A percentile compares a stretch with the other conserved stretches of the same genome.
Conservation (phyloP, 53 echinoderm and acorn worm species). For the Arbacia lixula region DNA sequence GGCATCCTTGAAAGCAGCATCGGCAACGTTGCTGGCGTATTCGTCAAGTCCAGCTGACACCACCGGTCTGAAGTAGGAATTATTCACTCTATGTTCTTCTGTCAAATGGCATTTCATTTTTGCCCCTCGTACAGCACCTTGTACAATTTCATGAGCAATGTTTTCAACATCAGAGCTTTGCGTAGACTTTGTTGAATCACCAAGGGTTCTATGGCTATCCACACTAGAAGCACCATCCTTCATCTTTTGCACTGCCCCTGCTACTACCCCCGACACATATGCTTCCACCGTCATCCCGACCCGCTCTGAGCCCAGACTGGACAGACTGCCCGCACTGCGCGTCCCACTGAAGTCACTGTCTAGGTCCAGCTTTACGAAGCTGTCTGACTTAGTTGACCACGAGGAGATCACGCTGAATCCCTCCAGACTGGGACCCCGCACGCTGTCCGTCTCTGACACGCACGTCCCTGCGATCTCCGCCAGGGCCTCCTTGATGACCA, state of each 20-base stretch:
- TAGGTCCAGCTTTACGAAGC: conserved; percentile 73
- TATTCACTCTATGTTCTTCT: not conserved
- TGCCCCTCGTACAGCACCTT: conserved; percentile 38
- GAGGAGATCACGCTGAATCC: conserved; percentile 92
- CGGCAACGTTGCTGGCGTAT: not conserved
- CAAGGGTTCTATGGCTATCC: conserved; percentile 16
- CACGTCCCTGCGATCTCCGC: conserved; percentile 50
- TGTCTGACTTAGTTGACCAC: conserved; percentile 78
- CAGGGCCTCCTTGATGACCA: conserved; percentile 63
- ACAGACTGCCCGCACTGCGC: conserved; percentile 31
- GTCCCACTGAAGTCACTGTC: conserved; percentile 65
- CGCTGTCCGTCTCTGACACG: conserved; percentile 57
- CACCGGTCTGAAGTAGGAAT: conserved; percentile 24
- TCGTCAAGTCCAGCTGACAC: conserved; percentile 44
- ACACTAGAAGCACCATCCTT: conserved; percentile 46
- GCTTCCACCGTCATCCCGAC: conserved; percentile 51
- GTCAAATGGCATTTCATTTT: not conserved
- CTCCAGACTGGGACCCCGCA: conserved; percentile 53
- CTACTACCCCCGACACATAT: conserved; percentile 61
- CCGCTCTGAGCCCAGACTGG: conserved; percentile 8
- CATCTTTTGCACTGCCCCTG: conserved; percentile 65
- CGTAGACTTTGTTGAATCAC: too few species aligned
- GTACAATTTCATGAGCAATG: conserved; percentile 51
- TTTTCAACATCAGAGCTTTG: conserved; percentile 37
- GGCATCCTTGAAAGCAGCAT: conserved; percentile 23